A percentile compares a stretch with the other conserved stretches of the same genome.
Conservation (phyloP, 2,113 vertebrate species). For the Chionis minor region DNA sequence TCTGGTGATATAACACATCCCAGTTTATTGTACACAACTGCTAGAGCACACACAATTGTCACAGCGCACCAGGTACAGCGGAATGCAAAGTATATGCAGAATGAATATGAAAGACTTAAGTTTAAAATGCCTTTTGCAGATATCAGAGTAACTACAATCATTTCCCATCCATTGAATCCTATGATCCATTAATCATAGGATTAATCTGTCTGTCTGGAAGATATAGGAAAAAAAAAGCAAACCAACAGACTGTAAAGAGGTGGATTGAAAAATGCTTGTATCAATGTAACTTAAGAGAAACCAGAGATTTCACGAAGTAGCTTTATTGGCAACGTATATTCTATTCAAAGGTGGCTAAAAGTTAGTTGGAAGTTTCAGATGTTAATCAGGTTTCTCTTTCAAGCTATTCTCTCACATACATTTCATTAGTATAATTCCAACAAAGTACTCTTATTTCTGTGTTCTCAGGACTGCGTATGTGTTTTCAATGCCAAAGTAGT, state of each 20-base stretch:
- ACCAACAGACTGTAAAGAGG: neutral
- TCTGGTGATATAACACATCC: neutral
- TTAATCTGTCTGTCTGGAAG: neutral
- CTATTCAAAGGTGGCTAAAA: neutral
- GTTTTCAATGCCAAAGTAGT: neutral
- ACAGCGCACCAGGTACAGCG: neutral
- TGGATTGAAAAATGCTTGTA: neutral
- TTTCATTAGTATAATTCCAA: constrained; percentile 22
- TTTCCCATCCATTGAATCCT: too few species aligned
- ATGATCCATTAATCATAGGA: too few species aligned
- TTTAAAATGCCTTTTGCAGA: neutral
- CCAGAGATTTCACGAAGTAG: neutral
- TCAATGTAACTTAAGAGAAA: neutral
- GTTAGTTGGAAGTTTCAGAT: constrained; percentile 5
- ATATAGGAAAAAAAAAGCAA: neutral
- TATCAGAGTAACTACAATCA: neutral
- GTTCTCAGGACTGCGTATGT: neutral
- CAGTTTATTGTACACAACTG: neutral
- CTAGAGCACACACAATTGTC: neutral
- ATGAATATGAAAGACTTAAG: neutral
- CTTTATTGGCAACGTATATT: neutral
- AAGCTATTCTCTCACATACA: neutral
- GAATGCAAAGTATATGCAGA: neutral
- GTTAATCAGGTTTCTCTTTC: constrained; percentile 16
- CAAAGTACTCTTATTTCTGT: constrained; percentile 23